Percentiles rank a stretch among this genome's conserved stretches.
Conservation (phyloP, 1,140 invertebrate species). For the Eumaeus atala region DNA sequence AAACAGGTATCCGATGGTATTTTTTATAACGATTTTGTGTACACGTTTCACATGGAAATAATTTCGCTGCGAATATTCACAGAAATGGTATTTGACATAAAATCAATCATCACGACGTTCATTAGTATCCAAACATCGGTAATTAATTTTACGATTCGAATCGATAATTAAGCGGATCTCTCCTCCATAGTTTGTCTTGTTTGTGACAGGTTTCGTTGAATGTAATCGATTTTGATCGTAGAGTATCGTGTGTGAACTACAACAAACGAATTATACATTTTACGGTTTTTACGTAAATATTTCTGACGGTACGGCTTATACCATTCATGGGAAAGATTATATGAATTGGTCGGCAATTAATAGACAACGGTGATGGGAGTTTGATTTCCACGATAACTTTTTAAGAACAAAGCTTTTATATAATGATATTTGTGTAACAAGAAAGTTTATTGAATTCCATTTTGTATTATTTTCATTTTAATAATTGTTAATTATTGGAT, state of each 20-base stretch:
- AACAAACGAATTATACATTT: slow-evolving; percentile 30
- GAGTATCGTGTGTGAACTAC: slow-evolving; percentile 25
- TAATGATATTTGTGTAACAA: too few relatives aligned
- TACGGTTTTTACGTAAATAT: slow-evolving; percentile 24
- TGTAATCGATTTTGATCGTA: slow-evolving; percentile 10
- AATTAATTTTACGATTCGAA: slow-evolving; percentile 10
- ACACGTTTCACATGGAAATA: neutral
- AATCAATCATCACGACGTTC: slow-evolving; percentile 15
- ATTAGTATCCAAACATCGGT: slow-evolving; percentile 11
- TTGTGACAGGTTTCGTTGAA: slow-evolving; percentile 17
- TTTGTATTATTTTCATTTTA: too few relatives aligned
- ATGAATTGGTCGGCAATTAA: slow-evolving; percentile 30
- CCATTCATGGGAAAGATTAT: slow-evolving; percentile 29
- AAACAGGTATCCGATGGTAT: slow-evolving; percentile 5
- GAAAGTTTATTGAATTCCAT: too few relatives aligned
- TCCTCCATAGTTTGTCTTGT: neutral
- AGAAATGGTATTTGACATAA: slow-evolving; percentile 15
- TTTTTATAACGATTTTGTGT: neutral
- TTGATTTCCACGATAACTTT: slow-evolving; percentile 24
- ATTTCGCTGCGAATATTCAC: slow-evolving; percentile 1
- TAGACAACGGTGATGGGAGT: slow-evolving; percentile 26
- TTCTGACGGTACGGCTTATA: slow-evolving; percentile 17
- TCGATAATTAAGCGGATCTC: slow-evolving; percentile 1
- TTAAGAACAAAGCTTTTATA: too few relatives aligned
- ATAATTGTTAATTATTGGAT: too few relatives aligned